phyloP scores from a whole-genome alignment of 2,113 vertebrate genomes.

The Daphoenositta chrysoptera region DNA sequence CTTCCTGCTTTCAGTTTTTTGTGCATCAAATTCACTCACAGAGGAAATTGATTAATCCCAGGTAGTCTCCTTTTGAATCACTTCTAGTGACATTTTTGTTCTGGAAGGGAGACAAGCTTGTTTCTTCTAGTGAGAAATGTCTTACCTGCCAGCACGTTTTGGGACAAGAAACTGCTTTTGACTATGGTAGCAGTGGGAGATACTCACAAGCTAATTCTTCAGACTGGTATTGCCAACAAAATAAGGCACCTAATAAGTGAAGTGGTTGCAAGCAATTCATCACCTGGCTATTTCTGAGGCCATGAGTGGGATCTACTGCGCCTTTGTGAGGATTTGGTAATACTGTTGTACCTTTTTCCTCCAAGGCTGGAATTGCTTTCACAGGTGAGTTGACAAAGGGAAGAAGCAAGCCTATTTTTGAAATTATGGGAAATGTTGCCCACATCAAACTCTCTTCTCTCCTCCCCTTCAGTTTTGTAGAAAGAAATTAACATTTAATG shows the following conservation, averaged over 20 bases:
- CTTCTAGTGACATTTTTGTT: neutral
- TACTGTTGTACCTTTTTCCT: neutral
- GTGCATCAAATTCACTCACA: neutral
- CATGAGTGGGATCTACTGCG: neutral
- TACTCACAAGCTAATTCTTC: neutral
- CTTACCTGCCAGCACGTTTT: neutral
- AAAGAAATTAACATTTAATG: neutral
- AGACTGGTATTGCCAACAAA: neutral
- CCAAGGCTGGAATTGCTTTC: neutral
- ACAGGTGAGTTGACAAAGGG: neutral
- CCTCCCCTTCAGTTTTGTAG: neutral
- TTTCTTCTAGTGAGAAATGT: neutral
- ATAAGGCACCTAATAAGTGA: neutral
- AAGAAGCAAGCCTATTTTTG: neutral
- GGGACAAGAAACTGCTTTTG: neutral
- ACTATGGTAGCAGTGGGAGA: neutral
- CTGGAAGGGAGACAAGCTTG: neutral
- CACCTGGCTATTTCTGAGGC: neutral
- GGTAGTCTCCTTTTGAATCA: slow-evolving; percentile 44
- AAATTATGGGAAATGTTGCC: neutral
- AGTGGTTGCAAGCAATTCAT: neutral
- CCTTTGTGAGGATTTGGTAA: neutral
- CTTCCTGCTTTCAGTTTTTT: neutral
- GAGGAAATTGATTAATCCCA: slow-evolving; percentile 50
- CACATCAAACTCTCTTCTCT: neutral